Evolutionary conservation across 2,797 vertebrate species (phyloP), one percentile per base, ranked within the genome.

Genomic region (Cottoperca gobio): DNA sequence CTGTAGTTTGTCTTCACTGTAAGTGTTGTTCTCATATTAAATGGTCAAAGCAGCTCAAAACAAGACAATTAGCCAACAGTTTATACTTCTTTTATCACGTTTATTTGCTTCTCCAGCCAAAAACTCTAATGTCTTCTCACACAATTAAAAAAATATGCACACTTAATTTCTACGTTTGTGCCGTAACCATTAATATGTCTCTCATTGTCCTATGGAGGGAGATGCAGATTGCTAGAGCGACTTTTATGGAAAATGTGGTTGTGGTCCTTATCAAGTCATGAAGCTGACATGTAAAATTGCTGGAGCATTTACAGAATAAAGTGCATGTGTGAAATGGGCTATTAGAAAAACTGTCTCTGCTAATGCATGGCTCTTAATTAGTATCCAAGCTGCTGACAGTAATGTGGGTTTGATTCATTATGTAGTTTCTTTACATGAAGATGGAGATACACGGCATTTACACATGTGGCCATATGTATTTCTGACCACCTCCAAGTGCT

Each of bases 301-400:
- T 28, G 23, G 19, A 66, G 9, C 8, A 21, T 64, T 57, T 78
- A 57, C 37, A 23, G 13, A 31, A 48, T 11, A 46, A 52, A 49
- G 42, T 57, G 54, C 48, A 65, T 17, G 43, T 61, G 26, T 77
- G 57, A 65, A 80, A 78, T 14, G 14, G 23, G 26, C 49, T 62
- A 31, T 78, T 66, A 66, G 58, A 61, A 35, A 57, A 72, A 50
- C 39, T 5, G 26, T 53, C 53, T 35, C 28, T 49, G 42, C 50
- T 37, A 23, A 54, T 11, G 40, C 31, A 31, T 11, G 8, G 16
- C 37, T 74, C 21, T 53, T 49, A 43, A 66, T 79, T 73, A 24
- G 31, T 24, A 21, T 62, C 13, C 10, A 37, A 62, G 35, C 53
- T 55, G 24, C 37, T 72, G 28, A 65, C 31, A 61, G 39, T 48